Base-by-base conservation (phyloP, 1,140 invertebrate species). In the Phthorimaea operculella region DNA sequence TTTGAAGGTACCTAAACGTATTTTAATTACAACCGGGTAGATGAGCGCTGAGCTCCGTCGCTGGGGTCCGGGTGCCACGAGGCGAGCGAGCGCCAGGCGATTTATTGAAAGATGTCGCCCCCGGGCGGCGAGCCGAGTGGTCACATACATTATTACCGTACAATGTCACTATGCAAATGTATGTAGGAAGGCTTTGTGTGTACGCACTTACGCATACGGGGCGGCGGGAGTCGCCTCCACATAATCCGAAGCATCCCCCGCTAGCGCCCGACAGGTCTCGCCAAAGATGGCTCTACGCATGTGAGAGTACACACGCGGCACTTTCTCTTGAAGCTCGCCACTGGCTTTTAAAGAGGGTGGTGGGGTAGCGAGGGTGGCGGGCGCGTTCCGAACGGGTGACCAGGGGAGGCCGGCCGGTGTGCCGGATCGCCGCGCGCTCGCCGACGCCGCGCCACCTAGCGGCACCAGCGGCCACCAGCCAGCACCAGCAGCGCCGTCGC, bases 131-230 rank as follows among this genome's bases (percentile, higher is more conserved):
- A 68, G 61, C 68, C 62, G 72, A 76, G 63, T 80, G 79, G 76
- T 76, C 79, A 80, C 79, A 80, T 83, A 83, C 74, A 83, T 79
- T 77, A 81, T 83, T 81, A 80, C 70, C 72, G 70, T 75, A 83
- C 73, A 78, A 76, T 80, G 78, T 83, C 75, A 76, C 78, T 83
- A 83, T 83, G 80, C 80, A 83, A 81, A 83, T 83, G 76, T 83
- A 83, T 82, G 78, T 79, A 71, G 76, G 78, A 76, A 80, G 76
- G 76, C 74, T 76, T 79, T 79, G 79, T 82, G 76, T 78, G 70
- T 77, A 80, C 77, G 76, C 76, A 80, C 77, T 82, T 80, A 80
- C 75, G 75, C 76, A 76, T 79, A 78, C 66, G 72, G 73, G 75
- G 74, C 57, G 73, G 72, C 64, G 69, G 76, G 72, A 59, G 72